Conservation (phyloP, 2,797 vertebrate genomes). For the Kryptopterus vitreolus region DNA sequence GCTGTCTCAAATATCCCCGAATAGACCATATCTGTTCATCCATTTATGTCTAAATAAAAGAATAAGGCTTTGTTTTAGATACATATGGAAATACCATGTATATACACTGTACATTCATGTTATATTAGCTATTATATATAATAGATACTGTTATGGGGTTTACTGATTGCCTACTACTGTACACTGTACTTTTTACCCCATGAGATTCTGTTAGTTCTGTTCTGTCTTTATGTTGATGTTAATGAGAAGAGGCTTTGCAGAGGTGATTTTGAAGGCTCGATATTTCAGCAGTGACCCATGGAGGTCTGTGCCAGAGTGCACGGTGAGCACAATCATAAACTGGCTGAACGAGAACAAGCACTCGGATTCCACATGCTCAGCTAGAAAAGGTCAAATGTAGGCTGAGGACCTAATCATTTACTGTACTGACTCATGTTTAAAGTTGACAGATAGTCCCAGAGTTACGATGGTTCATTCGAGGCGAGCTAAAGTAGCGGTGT, state of each 20-base stretch:
- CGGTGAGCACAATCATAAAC: background rate
- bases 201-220: background rate
- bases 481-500: too few relatives aligned
- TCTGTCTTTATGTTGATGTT: conserved; percentile 32
- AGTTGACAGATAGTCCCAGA: too few relatives aligned
- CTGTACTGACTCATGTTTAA: background rate
- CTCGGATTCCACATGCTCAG: background rate
- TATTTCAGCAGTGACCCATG: conserved; percentile 41
- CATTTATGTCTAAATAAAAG: background rate
- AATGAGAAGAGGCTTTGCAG: conserved; percentile 32
- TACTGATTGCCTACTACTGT: background rate
- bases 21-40: background rate
- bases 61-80: background rate
- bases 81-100: background rate
- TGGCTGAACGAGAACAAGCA: background rate
- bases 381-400: conserved; percentile 18
- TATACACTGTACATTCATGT: background rate
- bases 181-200: background rate
- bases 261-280: conserved; percentile 13
- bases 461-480: too few relatives aligned
- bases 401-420: conserved; percentile 1
- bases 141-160: background rate
- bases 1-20: conserved; percentile 7
- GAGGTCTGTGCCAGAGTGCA: conserved; percentile 3
- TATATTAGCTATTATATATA: background rate